phyloP scores from a whole-genome alignment of 1,140 invertebrate species.

The Heliconius hermathena region DNA sequence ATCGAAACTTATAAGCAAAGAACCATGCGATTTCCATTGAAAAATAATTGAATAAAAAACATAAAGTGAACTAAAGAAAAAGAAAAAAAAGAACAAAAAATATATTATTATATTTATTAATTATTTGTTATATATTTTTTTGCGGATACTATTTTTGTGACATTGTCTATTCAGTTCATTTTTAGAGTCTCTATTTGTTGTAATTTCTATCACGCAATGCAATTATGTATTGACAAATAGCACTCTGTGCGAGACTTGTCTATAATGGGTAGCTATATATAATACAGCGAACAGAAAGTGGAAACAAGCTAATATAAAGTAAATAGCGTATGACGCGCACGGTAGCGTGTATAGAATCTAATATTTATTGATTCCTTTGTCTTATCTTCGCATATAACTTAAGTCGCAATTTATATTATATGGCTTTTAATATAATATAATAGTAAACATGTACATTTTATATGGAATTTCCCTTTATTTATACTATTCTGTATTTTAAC shows the following conservation, averaged over 20 bases:
- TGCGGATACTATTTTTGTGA: too few relatives aligned
- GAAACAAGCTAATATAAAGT: background rate
- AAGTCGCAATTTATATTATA: background rate
- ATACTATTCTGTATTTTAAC: background rate
- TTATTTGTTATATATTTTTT: too few relatives aligned
- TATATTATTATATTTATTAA: too few relatives aligned
- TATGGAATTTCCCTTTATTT: background rate
- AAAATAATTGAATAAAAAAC: too few relatives aligned
- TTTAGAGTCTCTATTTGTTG: background rate
- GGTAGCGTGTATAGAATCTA: slow-evolving; percentile 9
- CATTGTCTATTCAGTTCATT: background rate
- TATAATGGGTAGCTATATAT: background rate
- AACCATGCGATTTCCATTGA: too few relatives aligned
- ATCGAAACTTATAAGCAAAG: too few relatives aligned
- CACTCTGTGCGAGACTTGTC: background rate
- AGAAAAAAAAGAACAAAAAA: too few relatives aligned
- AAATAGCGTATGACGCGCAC: slow-evolving; percentile 12
- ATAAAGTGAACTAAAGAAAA: too few relatives aligned
- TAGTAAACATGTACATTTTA: background rate
- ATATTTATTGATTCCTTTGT: slow-evolving; percentile 29
- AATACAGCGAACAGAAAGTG: background rate
- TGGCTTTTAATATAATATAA: background rate
- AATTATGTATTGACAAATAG: background rate
- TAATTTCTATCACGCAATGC: background rate
- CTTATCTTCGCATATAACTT: background rate